Percentiles rank a stretch among this genome's conserved stretches.
These are phyloP conservation scores for Cherax quadricarinatus DNA, from an alignment of 1,140 invertebrate species.

Conservation along the genomic window DNA sequence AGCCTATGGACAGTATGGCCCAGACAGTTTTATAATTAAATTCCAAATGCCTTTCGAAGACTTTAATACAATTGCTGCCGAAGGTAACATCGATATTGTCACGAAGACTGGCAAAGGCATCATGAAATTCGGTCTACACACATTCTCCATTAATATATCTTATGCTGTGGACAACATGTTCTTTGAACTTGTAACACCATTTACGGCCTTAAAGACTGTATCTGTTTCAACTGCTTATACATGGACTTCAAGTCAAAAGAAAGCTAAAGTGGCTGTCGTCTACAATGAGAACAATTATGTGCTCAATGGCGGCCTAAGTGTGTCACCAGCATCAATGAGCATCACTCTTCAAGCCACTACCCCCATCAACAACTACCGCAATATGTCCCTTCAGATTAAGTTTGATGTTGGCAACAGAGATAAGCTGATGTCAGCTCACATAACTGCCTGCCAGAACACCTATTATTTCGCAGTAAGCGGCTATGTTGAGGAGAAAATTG, in stretches of 20 bases:
- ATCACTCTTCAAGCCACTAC: conserved; percentile 37
- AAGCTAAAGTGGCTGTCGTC: conserved; percentile 1
- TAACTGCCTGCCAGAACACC: not conserved
- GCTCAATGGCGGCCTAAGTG: not conserved
- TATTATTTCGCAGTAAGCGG: conserved; percentile 40
- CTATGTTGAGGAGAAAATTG: conserved; percentile 43
- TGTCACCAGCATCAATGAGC: not conserved
- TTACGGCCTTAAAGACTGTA: conserved; percentile 27
- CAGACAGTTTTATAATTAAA: conserved; percentile 32
- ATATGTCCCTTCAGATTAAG: conserved; percentile 29
- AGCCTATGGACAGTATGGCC: conserved; percentile 31
- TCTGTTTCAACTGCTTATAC: conserved; percentile 30
- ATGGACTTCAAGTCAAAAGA: not conserved
- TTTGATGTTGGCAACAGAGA: conserved; percentile 31
- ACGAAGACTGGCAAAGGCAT: conserved; percentile 23
- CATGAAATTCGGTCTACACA: conserved; percentile 49
- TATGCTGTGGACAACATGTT: conserved; percentile 32
- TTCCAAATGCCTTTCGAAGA: conserved; percentile 62
- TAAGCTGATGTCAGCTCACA: conserved; percentile 12
- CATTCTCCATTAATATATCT: conserved; percentile 16
- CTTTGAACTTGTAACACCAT: conserved; percentile 62
- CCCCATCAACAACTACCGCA: conserved; percentile 8
- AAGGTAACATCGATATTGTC: conserved; percentile 40
- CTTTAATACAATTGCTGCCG: conserved; percentile 19
- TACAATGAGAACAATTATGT: conserved; percentile 45